phyloP scores from a whole-genome alignment of 2,888 invertebrate genomes.

The Trachelus iudaicus region DNA sequence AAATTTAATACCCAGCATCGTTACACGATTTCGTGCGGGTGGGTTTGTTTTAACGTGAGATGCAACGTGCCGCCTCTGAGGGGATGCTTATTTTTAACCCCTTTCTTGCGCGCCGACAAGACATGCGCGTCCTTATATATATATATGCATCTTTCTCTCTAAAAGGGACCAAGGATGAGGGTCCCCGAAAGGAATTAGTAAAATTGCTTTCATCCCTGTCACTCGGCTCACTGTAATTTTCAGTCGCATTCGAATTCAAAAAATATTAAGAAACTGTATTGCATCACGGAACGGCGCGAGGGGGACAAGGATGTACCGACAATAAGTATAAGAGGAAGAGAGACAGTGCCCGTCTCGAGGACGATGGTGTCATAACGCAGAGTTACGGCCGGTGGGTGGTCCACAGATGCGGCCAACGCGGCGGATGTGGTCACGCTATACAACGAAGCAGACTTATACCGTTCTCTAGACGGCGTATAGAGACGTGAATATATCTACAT shows the following conservation, averaged over 20 bases:
- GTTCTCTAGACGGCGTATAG: slow-evolving; percentile 22
- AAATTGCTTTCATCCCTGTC: not conserved
- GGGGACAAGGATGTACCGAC: not conserved
- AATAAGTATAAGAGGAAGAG: not conserved
- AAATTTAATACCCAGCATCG: slow-evolving; percentile 20
- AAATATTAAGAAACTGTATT: not conserved
- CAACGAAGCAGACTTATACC: slow-evolving; percentile 30
- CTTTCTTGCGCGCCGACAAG: slow-evolving; percentile 3
- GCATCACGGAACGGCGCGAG: not conserved
- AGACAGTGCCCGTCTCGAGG: not conserved
- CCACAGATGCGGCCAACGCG: slow-evolving; percentile 52
- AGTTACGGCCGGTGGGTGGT: slow-evolving; percentile 54
- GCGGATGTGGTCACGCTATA: slow-evolving; percentile 52
- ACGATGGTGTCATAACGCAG: slow-evolving; percentile 26
- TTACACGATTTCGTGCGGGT: slow-evolving; percentile 26
- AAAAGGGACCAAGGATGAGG: not conserved
- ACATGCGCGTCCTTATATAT: not conserved
- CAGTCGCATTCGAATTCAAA: not conserved
- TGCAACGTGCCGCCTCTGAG: slow-evolving; percentile 29
- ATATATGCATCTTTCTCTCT: not conserved
- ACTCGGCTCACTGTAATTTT: not conserved
- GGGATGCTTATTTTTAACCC: slow-evolving; percentile 31
- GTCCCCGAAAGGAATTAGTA: not conserved
- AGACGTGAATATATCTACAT: slow-evolving; percentile 32
- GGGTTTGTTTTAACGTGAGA: slow-evolving; percentile 32